A percentile compares a stretch with the other conserved stretches of the same genome.
These are phyloP conservation scores for Sphyrna mokarran DNA, from an alignment of 2,113 vertebrate species.

Conservation along the genomic window DNA sequence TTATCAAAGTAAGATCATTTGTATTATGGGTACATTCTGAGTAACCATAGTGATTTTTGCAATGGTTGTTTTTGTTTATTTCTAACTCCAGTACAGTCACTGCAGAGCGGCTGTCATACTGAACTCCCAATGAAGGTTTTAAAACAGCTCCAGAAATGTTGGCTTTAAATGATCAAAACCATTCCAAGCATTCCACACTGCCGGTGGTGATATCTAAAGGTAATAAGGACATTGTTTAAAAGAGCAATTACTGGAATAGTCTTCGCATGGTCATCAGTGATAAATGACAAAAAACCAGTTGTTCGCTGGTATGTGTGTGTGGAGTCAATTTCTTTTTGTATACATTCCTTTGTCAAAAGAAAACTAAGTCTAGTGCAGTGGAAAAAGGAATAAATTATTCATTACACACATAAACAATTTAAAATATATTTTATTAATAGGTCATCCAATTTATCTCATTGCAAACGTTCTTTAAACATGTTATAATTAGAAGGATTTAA, in stretches of 20 bases:
- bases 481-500: background rate
- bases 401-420: slow-evolving; percentile 5
- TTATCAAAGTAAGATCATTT: background rate
- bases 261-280: slow-evolving; percentile 41
- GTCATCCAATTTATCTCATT: slow-evolving; percentile 9
- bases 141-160: slow-evolving; percentile 55
- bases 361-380: slow-evolving; percentile 31
- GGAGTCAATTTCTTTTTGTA: slow-evolving; percentile 17
- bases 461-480: background rate
- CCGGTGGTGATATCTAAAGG: slow-evolving; percentile 57
- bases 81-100: background rate
- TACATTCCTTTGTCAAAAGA: slow-evolving; percentile 16
- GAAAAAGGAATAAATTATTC: slow-evolving; percentile 34
- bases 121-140: slow-evolving; percentile 56
- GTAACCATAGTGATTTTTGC: background rate
- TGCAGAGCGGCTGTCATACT: slow-evolving; percentile 24
- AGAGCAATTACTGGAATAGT: slow-evolving; percentile 43
- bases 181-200: slow-evolving; percentile 59
- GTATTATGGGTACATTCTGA: background rate
- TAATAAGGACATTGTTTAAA: slow-evolving; percentile 58
- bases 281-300: slow-evolving; percentile 49
- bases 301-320: background rate
- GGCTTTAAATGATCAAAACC: slow-evolving; percentile 56
- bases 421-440: slow-evolving; percentile 33
- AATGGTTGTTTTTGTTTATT: background rate